Conservation (phyloP, 2,888 invertebrate genomes). For the Malthinus flaveolus region DNA sequence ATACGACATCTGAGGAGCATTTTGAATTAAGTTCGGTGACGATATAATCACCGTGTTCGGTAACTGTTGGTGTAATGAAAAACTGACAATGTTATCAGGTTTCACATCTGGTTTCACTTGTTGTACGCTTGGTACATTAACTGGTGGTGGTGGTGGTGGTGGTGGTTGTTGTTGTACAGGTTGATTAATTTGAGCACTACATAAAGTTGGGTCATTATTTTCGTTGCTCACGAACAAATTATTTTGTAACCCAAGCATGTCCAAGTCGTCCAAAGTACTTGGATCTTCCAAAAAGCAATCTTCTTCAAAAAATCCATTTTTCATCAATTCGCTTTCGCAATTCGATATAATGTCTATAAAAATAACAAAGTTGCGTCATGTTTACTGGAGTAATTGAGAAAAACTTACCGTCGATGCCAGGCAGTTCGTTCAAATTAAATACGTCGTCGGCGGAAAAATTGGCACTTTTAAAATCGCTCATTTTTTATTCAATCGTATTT, state of each 20-base stretch:
- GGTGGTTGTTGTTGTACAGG: background rate
- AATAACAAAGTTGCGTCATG: constrained; percentile 3
- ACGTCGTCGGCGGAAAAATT: constrained; percentile 58
- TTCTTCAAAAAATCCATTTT: constrained; percentile 58
- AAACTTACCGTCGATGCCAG: constrained; percentile 69
- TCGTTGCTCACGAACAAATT: constrained; percentile 36
- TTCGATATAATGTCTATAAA: constrained; percentile 67
- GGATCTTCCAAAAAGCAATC: constrained; percentile 57
- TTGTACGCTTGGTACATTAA: constrained; percentile 8
- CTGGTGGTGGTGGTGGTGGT: background rate
- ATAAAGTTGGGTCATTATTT: constrained; percentile 9
- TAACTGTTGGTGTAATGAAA: constrained; percentile 32
- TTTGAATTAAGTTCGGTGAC: constrained; percentile 34
- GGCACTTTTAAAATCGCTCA: constrained; percentile 49
- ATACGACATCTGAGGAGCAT: constrained; percentile 45
- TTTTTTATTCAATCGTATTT: constrained; percentile 44
- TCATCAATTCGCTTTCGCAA: constrained; percentile 68
- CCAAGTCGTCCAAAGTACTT: constrained; percentile 56
- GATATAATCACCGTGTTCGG: constrained; percentile 46
- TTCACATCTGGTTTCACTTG: constrained; percentile 13
- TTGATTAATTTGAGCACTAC: constrained; percentile 1
- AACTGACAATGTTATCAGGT: constrained; percentile 13
- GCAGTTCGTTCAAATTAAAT: constrained; percentile 69
- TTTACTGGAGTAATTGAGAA: background rate
- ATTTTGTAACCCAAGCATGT: constrained; percentile 51